Evolutionary conservation across 1,140 invertebrate genomes (phyloP), one percentile per base, ranked within the genome.

Genomic region (Eumaeus atala): DNA sequence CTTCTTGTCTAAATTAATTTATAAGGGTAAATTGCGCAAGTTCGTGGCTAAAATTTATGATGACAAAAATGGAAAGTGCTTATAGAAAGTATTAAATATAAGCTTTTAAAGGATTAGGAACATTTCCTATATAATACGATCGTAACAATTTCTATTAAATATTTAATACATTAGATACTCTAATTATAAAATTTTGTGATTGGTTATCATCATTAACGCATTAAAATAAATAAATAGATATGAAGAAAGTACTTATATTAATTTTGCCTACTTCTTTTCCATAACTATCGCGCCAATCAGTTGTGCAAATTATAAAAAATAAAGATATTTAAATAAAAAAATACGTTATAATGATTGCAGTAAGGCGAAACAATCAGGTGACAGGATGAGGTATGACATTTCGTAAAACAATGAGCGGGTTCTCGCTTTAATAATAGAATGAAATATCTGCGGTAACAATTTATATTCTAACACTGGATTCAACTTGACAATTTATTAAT

Each of bases 401-500:
- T 79, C 74, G 70, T 81, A 74, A 84, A 87, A 87, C 81, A 87
- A 87, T 87, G 80, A 87, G 62, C 67, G 65, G 67, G 72, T 67
- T 72, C 76, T 70, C 77, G 63, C 67, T 67, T 59, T 72, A 73
- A 85, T 85, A 87, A 85, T 84, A 64, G 74, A 56, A 84, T 84
- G 82, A 87, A 84, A 85, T 87, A 87, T 87, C 70, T 82, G 84
- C 72, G 82, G 78, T 74, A 81, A 81, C 84, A 79, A 87, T 87
- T 85, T 82, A 87, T 83, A 84, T 83, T 83, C 78, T 84, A 83
- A 74, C 82, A 64, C 73, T 83, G 82, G 80, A 87, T 87, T 78
- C 84, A 85, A 83, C 75, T 87, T 87, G 84, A 85, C 84, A 87
- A 87, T 87, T 87, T 87, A 87, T 87, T 87, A 85, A 85, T 87